Base-by-base conservation (phyloP, 2,113 vertebrate genomes). In the Pelvicachromis taeniatus region DNA sequence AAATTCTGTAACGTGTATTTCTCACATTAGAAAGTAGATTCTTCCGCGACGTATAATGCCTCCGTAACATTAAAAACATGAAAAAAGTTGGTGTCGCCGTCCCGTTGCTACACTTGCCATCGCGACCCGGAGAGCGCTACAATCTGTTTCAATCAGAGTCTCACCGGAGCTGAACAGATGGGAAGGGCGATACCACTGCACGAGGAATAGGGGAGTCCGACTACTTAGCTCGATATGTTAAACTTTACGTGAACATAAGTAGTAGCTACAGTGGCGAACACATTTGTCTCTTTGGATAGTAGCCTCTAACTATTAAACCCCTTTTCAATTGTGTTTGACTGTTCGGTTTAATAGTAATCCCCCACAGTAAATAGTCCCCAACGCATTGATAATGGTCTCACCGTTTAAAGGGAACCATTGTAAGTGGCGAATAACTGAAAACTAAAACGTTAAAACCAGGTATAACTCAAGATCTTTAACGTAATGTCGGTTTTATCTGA, bases 161-260 rank as follows among this genome's bases (percentile, higher is more conserved):
- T 90, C 91, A 88, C 91, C 78, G 77, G 93, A 94, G 90, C 78
- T 31, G 93, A 96, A 93, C 96, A 96, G 96, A 96, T 96, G 96
- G 95, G 90, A 68, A 45, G 90, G 95, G 23, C 78, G 35, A 81
- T 94, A 96, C 96, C 95, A 96, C n/a, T 26, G 2, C 16, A 4
- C 3, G 5, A 1, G 33, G 1, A 12, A 23, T 9, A 78, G 83
- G 86, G 85, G 90, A 2, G 1, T 3, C 3, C 16, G 1, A 3
- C 7, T 16, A 61, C 8, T 78, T 53, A 17, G 5, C 13, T 58
- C 4, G 50, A 3, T 9, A 42, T 19, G 7, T 80, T 21, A 61
- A 81, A 85, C 52, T 13, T 3, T 12, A 52, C 12, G 1, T 48
- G 1, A 38, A 14, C 6, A 23, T 1, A 50, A 38, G 0, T 14